A percentile compares a stretch with the other conserved stretches of the same genome.
phyloP scores from a whole-genome alignment of 2,113 vertebrate species.

The Heliornis fulica region DNA sequence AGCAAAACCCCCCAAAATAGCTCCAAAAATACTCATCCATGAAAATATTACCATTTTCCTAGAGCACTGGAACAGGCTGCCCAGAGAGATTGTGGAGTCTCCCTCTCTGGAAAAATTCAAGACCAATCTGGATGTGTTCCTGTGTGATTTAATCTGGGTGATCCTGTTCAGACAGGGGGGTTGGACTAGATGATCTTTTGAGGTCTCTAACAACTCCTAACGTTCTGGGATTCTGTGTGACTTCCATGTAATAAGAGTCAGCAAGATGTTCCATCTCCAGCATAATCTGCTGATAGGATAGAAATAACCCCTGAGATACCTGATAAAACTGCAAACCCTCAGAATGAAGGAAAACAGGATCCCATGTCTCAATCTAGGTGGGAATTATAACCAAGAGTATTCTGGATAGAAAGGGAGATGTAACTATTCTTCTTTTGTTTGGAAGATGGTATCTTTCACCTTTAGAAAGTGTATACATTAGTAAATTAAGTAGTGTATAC shows the following conservation, averaged over 20 bases:
- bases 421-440: neutral
- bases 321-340: neutral
- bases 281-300: neutral
- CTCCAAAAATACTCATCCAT: neutral
- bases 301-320: accelerated
- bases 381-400: neutral
- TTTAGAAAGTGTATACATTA: neutral
- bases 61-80: too few species aligned
- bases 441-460: neutral
- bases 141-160: too few species aligned
- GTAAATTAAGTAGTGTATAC: too few species aligned
- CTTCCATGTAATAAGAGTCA: neutral
- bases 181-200: too few species aligned
- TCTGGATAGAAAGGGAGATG: neutral
- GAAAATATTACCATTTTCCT: neutral
- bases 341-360: neutral
- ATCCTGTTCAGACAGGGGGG: too few species aligned
- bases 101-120: too few species aligned
- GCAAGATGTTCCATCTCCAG: neutral
- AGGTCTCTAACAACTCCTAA: too few species aligned
- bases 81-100: too few species aligned
- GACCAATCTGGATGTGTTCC: too few species aligned
- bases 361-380: neutral
- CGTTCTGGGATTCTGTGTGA: too few species aligned
- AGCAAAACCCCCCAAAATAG: too few species aligned